Conservation (phyloP, 2,797 vertebrate species). For the Catostomus latipinnis region DNA sequence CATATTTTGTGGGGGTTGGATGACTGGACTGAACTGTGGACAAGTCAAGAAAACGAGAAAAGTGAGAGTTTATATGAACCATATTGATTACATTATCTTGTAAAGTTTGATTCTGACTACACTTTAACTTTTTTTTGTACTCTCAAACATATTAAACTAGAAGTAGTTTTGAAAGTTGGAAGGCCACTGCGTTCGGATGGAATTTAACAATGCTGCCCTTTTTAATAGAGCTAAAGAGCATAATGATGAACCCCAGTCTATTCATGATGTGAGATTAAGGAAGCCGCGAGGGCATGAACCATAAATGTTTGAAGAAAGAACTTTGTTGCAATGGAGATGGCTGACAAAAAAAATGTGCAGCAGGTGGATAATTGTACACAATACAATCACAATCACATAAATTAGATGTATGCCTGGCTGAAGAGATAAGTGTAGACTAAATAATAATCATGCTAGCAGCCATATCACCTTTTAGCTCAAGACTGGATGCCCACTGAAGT, state of each 20-base stretch:
- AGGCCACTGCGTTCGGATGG: slow-evolving; percentile 13
- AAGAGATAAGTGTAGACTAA: too few species aligned
- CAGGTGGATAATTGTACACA: slow-evolving; percentile 79
- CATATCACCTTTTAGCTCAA: too few species aligned
- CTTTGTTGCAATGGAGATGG: slow-evolving; percentile 63
- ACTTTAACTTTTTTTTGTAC: not conserved
- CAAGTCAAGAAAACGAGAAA: too few species aligned
- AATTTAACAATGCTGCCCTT: slow-evolving; percentile 41
- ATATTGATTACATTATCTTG: too few species aligned
- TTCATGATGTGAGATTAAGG: slow-evolving; percentile 54
- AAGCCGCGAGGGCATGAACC: slow-evolving; percentile 58
- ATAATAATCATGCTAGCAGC: too few species aligned
- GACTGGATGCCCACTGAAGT: too few species aligned
- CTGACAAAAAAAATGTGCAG: slow-evolving; percentile 66
- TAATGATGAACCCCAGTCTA: slow-evolving; percentile 54
- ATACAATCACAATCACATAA: too few species aligned
- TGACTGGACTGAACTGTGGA: not conserved
- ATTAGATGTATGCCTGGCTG: too few species aligned
- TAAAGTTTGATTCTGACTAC: too few species aligned
- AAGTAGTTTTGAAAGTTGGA: slow-evolving; percentile 37
- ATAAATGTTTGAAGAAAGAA: slow-evolving; percentile 63
- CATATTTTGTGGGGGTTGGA: slow-evolving; percentile 14
- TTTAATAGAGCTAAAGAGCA: slow-evolving; percentile 40
- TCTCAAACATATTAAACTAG: not conserved
- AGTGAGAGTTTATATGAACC: too few species aligned